Evolutionary conservation across 2,797 vertebrate species (phyloP).

Genomic region (Dicrostonyx torquatus): DNA sequence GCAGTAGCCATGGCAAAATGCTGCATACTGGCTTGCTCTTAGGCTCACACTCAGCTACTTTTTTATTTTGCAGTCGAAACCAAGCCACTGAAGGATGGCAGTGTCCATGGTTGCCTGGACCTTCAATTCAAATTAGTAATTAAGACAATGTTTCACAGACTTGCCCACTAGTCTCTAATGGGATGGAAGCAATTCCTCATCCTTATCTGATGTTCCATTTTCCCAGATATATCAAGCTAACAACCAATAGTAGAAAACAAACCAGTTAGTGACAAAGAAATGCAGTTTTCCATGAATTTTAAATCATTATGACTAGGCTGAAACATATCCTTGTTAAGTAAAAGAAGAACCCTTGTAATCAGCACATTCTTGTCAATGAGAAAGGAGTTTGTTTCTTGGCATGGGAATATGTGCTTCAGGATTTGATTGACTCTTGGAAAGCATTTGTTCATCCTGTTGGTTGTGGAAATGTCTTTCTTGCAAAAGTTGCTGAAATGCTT

Average conservation of each 20-base stretch:
- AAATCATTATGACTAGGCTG: neutral
- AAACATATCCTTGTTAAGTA: neutral
- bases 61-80: neutral
- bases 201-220: neutral
- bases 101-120: neutral
- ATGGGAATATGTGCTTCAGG: neutral
- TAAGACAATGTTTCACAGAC: neutral
- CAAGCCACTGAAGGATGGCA: neutral
- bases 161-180: neutral
- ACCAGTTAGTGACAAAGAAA: neutral
- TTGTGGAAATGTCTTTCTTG: neutral
- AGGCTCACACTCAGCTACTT: neutral
- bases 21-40: neutral
- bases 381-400: neutral
- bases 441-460: neutral
- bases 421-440: neutral
- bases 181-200: neutral
- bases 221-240: neutral
- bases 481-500: neutral
- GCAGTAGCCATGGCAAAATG: neutral
- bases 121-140: neutral
- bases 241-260: neutral
- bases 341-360: neutral
- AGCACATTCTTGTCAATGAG: neutral
- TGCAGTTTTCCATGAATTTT: neutral